phyloP scores from a whole-genome alignment of 2,797 vertebrate species.

The Synanceia verrucosa region DNA sequence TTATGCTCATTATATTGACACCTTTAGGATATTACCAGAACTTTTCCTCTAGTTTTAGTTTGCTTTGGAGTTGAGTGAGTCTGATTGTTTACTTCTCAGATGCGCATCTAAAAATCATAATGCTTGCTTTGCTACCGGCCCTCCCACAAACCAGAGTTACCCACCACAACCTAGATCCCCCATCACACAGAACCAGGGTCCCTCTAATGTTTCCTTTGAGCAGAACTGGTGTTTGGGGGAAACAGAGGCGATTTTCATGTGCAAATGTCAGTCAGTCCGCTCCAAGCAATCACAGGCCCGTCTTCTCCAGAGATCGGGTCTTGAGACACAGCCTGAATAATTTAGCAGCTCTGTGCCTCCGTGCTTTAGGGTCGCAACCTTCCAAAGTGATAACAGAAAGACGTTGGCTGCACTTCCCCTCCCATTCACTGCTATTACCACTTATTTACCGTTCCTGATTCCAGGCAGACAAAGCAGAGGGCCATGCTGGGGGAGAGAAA shows the following conservation, averaged over 20 bases:
- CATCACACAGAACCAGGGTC: conserved; percentile 53
- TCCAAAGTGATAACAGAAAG: conserved; percentile 87
- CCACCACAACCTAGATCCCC: conserved; percentile 26
- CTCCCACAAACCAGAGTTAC: conserved; percentile 20
- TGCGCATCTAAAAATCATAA: conserved; percentile 15
- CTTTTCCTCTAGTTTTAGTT: conserved; percentile 22
- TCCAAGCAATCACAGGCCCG: conserved; percentile 84
- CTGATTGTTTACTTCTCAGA: conserved; percentile 15
- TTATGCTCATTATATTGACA: conserved; percentile 63
- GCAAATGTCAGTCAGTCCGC: conserved; percentile 88
- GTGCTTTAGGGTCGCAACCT: conserved; percentile 85
- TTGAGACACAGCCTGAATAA: conserved; percentile 86
- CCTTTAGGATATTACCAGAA: conserved; percentile 47
- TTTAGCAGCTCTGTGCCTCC: conserved; percentile 84
- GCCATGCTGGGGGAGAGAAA: conserved; percentile 67
- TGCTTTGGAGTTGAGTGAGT: conserved; percentile 7
- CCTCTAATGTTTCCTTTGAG: conserved; percentile 80
- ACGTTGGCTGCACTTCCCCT: conserved; percentile 77
- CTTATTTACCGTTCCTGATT: conserved; percentile 83
- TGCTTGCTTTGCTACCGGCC: conserved; percentile 21
- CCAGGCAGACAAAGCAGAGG: conserved; percentile 76
- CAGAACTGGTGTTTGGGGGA: conserved; percentile 78
- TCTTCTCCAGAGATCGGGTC: conserved; percentile 82
- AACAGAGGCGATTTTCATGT: conserved; percentile 86
- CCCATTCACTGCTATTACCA: conserved; percentile 84